phyloP scores from a whole-genome alignment of 2,888 invertebrate species.

The Pollenia angustigena region DNA sequence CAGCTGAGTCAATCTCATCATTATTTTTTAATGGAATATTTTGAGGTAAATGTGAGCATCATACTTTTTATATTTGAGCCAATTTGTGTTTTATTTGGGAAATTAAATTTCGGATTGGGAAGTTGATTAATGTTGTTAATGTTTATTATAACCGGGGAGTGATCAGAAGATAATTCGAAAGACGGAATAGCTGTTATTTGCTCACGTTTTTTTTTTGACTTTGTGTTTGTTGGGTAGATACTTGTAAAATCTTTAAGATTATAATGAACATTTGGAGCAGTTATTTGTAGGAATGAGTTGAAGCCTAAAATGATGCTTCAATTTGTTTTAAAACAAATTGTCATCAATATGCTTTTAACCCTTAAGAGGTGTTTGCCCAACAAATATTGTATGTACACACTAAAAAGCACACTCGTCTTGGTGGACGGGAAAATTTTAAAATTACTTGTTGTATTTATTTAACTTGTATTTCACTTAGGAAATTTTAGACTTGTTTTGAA shows the following conservation, averaged over 20 bases:
- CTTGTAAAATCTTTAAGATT: conserved; percentile 26
- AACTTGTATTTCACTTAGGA: conserved; percentile 33
- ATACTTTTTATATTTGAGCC: no score
- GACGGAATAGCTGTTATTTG: no score
- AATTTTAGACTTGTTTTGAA: conserved; percentile 4
- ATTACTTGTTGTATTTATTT: conserved; percentile 32
- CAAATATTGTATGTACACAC: conserved; percentile 14
- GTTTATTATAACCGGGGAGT: no score
- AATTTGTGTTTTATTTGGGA: no score
- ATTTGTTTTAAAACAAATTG: conserved; percentile 46
- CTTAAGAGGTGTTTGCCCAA: conserved; percentile 43
- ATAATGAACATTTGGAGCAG: background rate
- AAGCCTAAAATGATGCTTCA: conserved; percentile 7
- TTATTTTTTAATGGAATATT: no score
- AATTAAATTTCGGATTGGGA: no score
- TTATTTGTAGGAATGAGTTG: background rate
- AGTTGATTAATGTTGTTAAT: no score
- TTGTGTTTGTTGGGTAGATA: background rate
- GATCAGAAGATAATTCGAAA: no score
- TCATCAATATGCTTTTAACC: conserved; percentile 51
- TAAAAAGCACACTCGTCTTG: conserved; percentile 39
- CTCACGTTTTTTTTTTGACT: no score
- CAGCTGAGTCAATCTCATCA: no score
- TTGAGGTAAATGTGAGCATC: no score
- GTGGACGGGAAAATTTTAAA: conserved; percentile 11